Base-by-base conservation (phyloP, 2,797 vertebrate species). In the Tragelaphus eurycerus region DNA sequence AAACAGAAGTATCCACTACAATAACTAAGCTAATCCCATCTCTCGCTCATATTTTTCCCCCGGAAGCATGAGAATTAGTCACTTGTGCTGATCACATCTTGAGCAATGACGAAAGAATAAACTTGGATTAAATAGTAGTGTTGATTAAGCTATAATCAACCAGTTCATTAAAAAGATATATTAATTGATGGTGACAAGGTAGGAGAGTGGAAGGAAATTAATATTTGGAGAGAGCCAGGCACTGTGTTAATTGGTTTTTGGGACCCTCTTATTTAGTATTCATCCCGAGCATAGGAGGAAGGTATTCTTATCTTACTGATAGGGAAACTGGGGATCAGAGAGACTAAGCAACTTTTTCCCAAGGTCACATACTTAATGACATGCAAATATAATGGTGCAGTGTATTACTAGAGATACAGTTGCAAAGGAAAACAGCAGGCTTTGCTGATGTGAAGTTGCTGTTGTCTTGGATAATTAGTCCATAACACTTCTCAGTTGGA, bases 391-490 rank as follows among this genome's bases (percentile, higher is more conserved):
- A 38, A 59, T 16, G 3, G 81, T 34, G 11, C 12, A 8, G 21
- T 87, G 59, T 76, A 89, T 93, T 94, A 64, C 95, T 97, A 89
- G 97, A 91, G 95, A 89, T 96, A 95, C 34, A 19, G 13, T 95
- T 90, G 85, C 93, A 95, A 97, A 97, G 96, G 93, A 86, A 96
- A 95, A 94, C 85, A 97, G 90, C 67, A 64, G 29, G 31, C 12
- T 43, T 92, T 91, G 92, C 6, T 96, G 93, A 82, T 88, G 64
- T 62, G 76, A 87, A 93, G 31, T 96, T 90, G 81, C 94, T 46
- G 0, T 76, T 98, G 92, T 96, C 98, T 62, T 7, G 43, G 96
- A 82, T 98, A 98, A 98, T 98, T 95, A 88, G 97, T 98, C 91
- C 92, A 85, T 94, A 85, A 91, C 54, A 83, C 89, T 97, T 97